Conservation (phyloP, 2,888 invertebrate species). For the Aromia moschata region DNA sequence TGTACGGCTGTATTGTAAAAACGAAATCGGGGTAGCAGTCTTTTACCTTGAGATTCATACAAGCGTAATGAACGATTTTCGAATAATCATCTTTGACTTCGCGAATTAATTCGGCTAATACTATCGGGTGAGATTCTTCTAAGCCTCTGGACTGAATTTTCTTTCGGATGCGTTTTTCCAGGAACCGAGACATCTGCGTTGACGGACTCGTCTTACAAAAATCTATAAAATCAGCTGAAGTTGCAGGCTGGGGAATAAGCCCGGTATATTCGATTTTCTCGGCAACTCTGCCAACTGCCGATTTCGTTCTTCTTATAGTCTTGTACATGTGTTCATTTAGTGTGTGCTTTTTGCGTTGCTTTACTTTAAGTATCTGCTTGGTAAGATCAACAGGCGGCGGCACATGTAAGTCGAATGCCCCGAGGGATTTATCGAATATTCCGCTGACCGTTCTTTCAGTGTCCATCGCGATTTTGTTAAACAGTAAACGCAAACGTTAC, state of each 20-base stretch:
- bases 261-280: not conserved
- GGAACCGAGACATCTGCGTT: conserved; percentile 58
- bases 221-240: conserved; percentile 33
- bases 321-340: conserved; percentile 34
- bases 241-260: conserved; percentile 11
- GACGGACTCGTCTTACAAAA: conserved; percentile 35
- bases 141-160: conserved; percentile 68
- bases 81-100: conserved; percentile 70
- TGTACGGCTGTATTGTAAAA: conserved; percentile 68
- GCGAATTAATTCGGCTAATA: conserved; percentile 65
- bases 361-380: not conserved
- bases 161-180: conserved; percentile 70
- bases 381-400: not conserved
- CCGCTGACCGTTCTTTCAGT: conserved; percentile 13
- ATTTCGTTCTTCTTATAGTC: conserved; percentile 36
- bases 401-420: not conserved
- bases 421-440: conserved; percentile 25
- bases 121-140: conserved; percentile 65
- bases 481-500: too few relatives aligned
- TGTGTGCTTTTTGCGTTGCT: conserved; percentile 21
- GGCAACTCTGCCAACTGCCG: conserved; percentile 7
- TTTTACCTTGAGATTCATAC: conserved; percentile 44
- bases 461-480: conserved; percentile 20
- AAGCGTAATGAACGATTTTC: conserved; percentile 60
- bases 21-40: conserved; percentile 67